These are phyloP conservation scores for Ctenodactylus gundi DNA, from an alignment of 2,113 vertebrate genomes.

Conservation along the genomic window DNA sequence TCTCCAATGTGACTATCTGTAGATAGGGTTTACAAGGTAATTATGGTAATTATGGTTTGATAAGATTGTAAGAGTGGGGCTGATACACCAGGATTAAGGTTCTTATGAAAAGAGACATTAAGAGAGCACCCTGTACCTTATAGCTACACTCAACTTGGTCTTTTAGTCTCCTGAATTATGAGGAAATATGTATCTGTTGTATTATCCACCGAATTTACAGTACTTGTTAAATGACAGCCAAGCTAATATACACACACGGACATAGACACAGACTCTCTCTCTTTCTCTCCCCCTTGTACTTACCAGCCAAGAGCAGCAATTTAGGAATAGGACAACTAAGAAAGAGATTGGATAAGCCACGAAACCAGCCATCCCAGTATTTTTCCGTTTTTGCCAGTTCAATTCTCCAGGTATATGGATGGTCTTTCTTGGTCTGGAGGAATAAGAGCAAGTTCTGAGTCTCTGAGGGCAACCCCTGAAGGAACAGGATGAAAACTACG, in stretches of 20 bases:
- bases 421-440: slow-evolving; percentile 93
- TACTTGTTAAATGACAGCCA: background rate
- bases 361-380: slow-evolving; percentile 99
- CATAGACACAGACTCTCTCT: background rate
- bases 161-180: background rate
- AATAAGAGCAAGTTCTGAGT: slow-evolving; percentile 57
- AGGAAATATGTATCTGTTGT: slow-evolving; percentile 29
- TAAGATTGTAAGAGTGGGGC: background rate
- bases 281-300: too few relatives aligned
- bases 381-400: slow-evolving; percentile 98
- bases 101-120: slow-evolving; percentile 31
- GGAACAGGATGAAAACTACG: slow-evolving; percentile 31
- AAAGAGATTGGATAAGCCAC: slow-evolving; percentile 96
- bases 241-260: background rate
- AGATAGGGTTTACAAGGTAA: background rate
- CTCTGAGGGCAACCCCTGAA: background rate
- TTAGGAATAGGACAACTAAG: slow-evolving; percentile 95
- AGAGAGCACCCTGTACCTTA: background rate
- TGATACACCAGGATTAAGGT: background rate
- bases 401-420: slow-evolving; percentile 96
- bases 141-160: background rate
- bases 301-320: slow-evolving; percentile 96
- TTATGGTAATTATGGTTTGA: slow-evolving; percentile 18
- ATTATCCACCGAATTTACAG: background rate
- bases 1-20: background rate